Base-by-base conservation (phyloP, 2,797 vertebrate genomes). In the Pantherophis alleghaniensis region DNA sequence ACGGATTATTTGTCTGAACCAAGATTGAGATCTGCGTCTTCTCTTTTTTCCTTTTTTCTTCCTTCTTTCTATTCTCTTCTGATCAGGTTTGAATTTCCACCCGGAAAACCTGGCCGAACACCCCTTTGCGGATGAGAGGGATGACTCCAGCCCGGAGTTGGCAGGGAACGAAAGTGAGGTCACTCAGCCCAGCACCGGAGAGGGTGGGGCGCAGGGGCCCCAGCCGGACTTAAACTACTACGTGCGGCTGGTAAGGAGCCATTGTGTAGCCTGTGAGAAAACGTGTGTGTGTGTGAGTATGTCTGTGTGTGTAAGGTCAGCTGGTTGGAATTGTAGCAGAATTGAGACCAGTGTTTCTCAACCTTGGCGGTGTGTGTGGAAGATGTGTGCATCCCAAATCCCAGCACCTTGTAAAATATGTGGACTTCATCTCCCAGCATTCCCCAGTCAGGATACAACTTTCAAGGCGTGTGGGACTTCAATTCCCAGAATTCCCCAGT, bases 151-250 rank as follows among this genome's bases (percentile, higher is more conserved):
- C 47, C 12, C 57, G 0, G 95, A 95, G 22, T 83, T 83, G 66
- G 94, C 92, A 1, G 74, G 89, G 0, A 69, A 92, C 0, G 86
- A 93, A 2, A 95, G 95, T 3, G 94, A 94, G 24, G 83, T 93
- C 51, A 37, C 90, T 24, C 55, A 57, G 0, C 18, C n/a, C 9
- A 91, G 53, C 47, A 86, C 63, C 66, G 83, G 92, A 3, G 97
- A 95, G 42, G 91, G 91, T 16, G 87, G 90, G 4, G 87, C 91
- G 3, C 95, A 63, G 18, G 89, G 92, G 9, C 91, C 16, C 0
- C 95, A 93, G 69, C 11, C 95, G 0, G 96, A 97, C 89, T 92
- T 96, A 32, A 96, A 96, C 92, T 94, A 96, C 59, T 97, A 97
- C 93, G 89, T 97, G 90, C 95, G 96, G 1, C 96, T 97, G 96